Percentiles rank a stretch among this genome's conserved stretches.
Evolutionary conservation across 2,888 invertebrate genomes (phyloP).

Genomic region (Eupithecia tripunctaria): DNA sequence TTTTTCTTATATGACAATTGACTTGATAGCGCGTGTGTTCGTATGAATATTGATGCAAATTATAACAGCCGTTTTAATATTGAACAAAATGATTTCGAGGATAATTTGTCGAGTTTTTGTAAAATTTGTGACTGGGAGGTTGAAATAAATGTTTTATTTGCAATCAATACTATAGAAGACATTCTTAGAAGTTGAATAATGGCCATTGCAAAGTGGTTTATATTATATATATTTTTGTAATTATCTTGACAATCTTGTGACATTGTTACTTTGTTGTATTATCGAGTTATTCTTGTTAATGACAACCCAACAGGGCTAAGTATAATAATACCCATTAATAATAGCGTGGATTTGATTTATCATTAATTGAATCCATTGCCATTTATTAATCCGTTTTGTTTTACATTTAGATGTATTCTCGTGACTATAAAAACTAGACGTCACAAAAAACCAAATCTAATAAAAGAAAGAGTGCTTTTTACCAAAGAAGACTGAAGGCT

Average conservation of each 20-base stretch:
- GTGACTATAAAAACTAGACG: not conserved
- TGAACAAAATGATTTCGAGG: not conserved
- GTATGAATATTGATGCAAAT: not conserved
- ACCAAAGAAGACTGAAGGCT: no score
- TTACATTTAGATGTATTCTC: not conserved
- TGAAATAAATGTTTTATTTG: not conserved
- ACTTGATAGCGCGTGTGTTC: not conserved
- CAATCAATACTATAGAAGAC: not conserved
- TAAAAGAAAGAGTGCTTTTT: not conserved
- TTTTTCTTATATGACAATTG: not conserved
- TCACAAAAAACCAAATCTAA: not conserved
- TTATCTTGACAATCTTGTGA: constrained; percentile 12
- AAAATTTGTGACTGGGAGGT: not conserved
- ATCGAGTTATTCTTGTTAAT: not conserved
- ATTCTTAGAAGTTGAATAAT: constrained; percentile 2
- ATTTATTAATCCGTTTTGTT: not conserved
- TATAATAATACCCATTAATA: not conserved
- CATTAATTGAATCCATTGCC: not conserved
- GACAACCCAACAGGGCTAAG: not conserved
- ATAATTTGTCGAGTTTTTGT: not conserved
- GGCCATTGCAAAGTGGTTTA: constrained; percentile 1
- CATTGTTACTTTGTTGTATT: not conserved
- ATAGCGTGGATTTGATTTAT: not conserved
- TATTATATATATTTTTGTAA: not conserved
- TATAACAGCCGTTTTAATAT: not conserved